A percentile compares a stretch with the other conserved stretches of the same genome.
phyloP scores from a whole-genome alignment of 2,797 vertebrate species.

The Threskiornis aethiopicus region DNA sequence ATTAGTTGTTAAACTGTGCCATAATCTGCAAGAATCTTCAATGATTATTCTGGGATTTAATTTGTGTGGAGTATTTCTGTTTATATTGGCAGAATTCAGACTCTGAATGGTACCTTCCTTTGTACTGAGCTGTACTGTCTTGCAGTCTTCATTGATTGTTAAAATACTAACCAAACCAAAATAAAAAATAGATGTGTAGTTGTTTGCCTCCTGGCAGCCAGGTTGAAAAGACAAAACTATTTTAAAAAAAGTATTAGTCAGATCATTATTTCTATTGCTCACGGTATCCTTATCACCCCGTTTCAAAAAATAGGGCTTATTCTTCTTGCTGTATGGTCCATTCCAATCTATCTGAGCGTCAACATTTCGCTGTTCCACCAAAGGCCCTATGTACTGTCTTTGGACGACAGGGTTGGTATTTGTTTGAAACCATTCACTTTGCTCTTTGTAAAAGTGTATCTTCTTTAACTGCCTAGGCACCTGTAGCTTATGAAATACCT shows the following conservation, averaged over 20 bases:
- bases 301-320: neutral
- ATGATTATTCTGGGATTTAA: neutral
- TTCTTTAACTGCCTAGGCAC: neutral
- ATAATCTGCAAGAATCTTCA: neutral
- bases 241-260: neutral
- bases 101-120: neutral
- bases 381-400: neutral
- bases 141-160: neutral
- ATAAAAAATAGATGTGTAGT: neutral
- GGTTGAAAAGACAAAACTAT: neutral
- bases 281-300: neutral
- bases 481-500: neutral
- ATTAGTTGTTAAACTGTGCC: neutral
- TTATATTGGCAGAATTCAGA: neutral
- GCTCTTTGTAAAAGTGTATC: neutral
- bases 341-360: neutral
- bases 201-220: neutral
- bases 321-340: neutral
- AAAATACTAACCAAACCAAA: neutral
- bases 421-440: neutral
- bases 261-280: neutral
- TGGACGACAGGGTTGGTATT: neutral
- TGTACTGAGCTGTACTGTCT: neutral
- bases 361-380: neutral
- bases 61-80: neutral